phyloP scores from a whole-genome alignment of 2,797 vertebrate genomes.

The Malurus splendens region DNA sequence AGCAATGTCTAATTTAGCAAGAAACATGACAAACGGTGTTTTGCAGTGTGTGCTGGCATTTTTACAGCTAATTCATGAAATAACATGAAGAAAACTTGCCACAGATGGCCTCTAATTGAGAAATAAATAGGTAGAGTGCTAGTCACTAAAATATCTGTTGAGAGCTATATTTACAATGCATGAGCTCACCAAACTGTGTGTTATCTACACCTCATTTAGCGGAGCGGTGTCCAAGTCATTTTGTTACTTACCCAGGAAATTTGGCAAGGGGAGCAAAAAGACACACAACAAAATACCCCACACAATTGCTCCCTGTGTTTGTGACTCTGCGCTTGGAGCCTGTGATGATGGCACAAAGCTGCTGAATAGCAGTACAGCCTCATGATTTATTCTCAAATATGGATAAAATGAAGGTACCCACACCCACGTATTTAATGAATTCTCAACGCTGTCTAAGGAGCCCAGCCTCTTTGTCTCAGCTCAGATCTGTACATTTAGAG shows the following conservation, averaged over 20 bases:
- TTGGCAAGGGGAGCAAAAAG: background rate
- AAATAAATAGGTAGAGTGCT: background rate
- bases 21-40: background rate
- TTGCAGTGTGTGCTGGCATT: background rate
- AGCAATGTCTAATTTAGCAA: background rate
- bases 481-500: background rate
- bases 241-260: background rate
- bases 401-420: background rate
- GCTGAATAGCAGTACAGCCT: background rate
- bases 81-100: background rate
- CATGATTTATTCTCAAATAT: background rate
- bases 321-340: background rate
- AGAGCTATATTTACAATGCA: background rate
- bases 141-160: background rate
- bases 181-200: background rate
- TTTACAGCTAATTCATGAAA: background rate
- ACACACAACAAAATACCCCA: background rate
- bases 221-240: background rate
- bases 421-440: background rate
- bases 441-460: background rate
- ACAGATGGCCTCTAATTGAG: background rate
- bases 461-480: background rate
- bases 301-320: background rate
- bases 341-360: background rate
- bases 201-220: background rate